A percentile compares a stretch with the other conserved stretches of the same genome.
Evolutionary conservation across 2,888 invertebrate species (phyloP).

Genomic region (Lucinisca nassula): DNA sequence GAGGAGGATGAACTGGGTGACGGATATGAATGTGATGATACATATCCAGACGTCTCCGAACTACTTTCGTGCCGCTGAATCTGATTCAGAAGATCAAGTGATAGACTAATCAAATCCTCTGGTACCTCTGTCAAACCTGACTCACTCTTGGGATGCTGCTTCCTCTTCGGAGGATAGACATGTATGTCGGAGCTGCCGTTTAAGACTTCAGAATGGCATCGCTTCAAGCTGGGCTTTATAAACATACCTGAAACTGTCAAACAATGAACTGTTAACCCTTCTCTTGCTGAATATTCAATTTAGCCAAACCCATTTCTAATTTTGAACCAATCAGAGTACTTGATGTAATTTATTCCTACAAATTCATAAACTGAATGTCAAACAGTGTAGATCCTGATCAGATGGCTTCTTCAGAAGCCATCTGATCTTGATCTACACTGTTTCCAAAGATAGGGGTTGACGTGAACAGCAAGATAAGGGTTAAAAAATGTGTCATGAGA

Average conservation of each 20-base stretch:
- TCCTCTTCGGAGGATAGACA: neutral
- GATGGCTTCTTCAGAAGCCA: no score
- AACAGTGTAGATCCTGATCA: no score
- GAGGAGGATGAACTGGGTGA: neutral
- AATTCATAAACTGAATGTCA: no score
- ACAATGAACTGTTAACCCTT: no score
- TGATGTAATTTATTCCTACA: no score
- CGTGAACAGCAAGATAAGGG: no score
- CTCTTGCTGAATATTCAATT: no score
- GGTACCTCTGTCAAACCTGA: constrained; percentile 20
- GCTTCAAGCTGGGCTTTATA: constrained; percentile 8
- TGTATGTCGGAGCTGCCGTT: neutral
- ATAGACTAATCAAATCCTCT: constrained; percentile 50
- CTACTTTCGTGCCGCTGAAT: constrained; percentile 53
- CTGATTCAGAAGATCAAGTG: constrained; percentile 59
- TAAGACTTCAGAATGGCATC: constrained; percentile 11
- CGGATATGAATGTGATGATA: neutral
- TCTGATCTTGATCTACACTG: no score
- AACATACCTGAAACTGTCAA: constrained; percentile 27
- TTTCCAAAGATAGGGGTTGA: no score
- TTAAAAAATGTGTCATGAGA: no score
- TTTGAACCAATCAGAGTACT: no score
- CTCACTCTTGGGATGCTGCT: constrained; percentile 21
- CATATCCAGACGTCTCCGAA: neutral
- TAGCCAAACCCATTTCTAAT: no score